Evolutionary conservation across 2,888 invertebrate genomes (phyloP), one percentile per base, ranked within the genome.

Genomic region (Stegana nigrithorax): DNA sequence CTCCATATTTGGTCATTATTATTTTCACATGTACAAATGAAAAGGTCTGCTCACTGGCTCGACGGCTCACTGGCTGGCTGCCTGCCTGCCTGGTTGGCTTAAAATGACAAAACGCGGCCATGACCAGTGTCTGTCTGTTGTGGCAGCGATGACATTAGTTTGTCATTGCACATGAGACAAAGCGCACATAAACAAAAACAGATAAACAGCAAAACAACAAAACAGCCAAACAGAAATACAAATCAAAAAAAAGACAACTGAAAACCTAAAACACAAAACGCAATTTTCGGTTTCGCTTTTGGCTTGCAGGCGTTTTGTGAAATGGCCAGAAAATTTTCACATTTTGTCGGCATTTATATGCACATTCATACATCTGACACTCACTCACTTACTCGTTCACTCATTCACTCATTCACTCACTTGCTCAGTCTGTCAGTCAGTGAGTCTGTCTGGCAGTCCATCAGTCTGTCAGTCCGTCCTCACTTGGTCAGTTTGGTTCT

Each of bases 131-230:
- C 14, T 14, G 26, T 8, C 27, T 14, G 19, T 55, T 21, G 21
- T 17, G 44, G 21, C 29, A 23, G 68, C 47, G 60, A 53, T 32
- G 69, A 75, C 66, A 78, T 76, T 73, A 79, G 75, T 73, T 80
- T 76, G 80, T 80, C 74, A 75, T 69, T 66, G 72, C 66, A 73
- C 36, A 39, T 17, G 39, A n/a, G 17, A 63, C 73, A 71, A 71
- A n/a, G n/a, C n/a, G n/a, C n/a, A n/a, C n/a, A n/a, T n/a, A n/a
- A n/a, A n/a, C n/a, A n/a, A n/a, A n/a, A n/a, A n/a, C n/a, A n/a
- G n/a, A n/a, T n/a, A n/a, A n/a, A n/a, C n/a, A n/a, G n/a, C n/a
- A n/a, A n/a, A n/a, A 39, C 39, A 39, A 39, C 21, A 19, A 45
- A 63, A 65, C 59, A 67, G 61, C 63, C 8, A 47, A 47, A 47